Evolutionary conservation across 2,113 vertebrate genomes (phyloP).

Genomic region (Tretioscincus oriximinensis): DNA sequence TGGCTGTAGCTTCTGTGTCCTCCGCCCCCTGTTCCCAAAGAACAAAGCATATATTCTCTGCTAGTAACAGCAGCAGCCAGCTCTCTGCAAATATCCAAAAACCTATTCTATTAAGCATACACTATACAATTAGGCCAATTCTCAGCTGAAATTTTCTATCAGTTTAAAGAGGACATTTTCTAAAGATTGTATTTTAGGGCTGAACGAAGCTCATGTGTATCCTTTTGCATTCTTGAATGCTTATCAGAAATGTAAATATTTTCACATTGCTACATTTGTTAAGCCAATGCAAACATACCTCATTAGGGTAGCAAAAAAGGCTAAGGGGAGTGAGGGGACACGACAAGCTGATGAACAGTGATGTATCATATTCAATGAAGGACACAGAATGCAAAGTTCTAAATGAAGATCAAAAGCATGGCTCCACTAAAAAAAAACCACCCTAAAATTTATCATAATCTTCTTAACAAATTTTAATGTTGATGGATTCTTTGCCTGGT

Average conservation of each 20-base stretch:
- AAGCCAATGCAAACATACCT: too few species aligned
- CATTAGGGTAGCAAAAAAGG: too few species aligned
- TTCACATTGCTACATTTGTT: not conserved
- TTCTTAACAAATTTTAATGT: not conserved
- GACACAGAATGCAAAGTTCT: too few species aligned
- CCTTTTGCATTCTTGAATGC: not conserved
- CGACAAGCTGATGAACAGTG: too few species aligned
- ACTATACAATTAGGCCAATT: not conserved
- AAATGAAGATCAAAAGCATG: not conserved
- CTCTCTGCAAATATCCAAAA: not conserved
- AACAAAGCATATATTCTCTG: not conserved
- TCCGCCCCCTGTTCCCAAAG: not conserved
- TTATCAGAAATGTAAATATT: not conserved
- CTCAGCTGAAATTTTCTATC: not conserved
- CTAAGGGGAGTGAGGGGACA: too few species aligned
- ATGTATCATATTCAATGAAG: too few species aligned
- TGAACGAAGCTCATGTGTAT: fast-evolving
- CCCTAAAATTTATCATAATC: not conserved
- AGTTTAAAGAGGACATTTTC: not conserved
- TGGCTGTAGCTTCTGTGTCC: not conserved
- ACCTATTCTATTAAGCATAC: not conserved
- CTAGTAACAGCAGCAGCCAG: not conserved
- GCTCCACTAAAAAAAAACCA: not conserved
- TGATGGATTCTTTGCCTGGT: not conserved
- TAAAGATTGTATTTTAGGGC: not conserved